A percentile compares a stretch with the other conserved stretches of the same genome.
Evolutionary conservation across 2,113 vertebrate genomes (phyloP).

Genomic region (Pipra filicauda): DNA sequence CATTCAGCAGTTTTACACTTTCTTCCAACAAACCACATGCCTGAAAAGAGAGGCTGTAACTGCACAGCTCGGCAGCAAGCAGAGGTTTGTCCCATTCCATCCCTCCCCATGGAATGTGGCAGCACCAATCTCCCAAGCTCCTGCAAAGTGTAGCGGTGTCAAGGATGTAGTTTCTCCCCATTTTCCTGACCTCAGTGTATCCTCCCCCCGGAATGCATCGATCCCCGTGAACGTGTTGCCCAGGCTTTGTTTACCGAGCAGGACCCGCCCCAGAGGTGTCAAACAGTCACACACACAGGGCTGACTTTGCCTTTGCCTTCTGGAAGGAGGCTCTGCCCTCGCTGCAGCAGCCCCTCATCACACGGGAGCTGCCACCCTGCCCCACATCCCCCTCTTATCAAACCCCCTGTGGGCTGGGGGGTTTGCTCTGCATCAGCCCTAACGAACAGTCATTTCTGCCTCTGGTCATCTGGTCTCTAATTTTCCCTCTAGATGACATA

Average conservation of each 20-base stretch:
- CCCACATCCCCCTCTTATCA: background rate
- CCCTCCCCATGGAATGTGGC: background rate
- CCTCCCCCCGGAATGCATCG: background rate
- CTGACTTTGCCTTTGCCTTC: background rate
- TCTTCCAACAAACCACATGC: background rate
- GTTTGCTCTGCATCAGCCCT: background rate
- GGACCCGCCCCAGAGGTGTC: background rate
- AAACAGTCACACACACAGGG: background rate
- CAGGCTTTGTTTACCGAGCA: conserved; percentile 22
- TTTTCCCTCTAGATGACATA: background rate
- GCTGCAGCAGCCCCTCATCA: background rate
- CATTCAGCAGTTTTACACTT: background rate
- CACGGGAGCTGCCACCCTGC: background rate
- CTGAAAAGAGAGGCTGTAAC: background rate
- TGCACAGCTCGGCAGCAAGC: background rate
- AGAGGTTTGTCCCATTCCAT: background rate
- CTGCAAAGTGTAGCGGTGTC: background rate
- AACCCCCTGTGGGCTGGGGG: background rate
- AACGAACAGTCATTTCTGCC: background rate
- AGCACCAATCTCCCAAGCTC: background rate
- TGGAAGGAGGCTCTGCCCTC: background rate
- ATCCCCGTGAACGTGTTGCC: background rate
- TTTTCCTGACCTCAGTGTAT: background rate
- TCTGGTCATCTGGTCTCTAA: background rate
- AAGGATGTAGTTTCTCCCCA: background rate